phyloP scores from a whole-genome alignment of 2,888 invertebrate genomes.

The Drosophila flavopinicola region DNA sequence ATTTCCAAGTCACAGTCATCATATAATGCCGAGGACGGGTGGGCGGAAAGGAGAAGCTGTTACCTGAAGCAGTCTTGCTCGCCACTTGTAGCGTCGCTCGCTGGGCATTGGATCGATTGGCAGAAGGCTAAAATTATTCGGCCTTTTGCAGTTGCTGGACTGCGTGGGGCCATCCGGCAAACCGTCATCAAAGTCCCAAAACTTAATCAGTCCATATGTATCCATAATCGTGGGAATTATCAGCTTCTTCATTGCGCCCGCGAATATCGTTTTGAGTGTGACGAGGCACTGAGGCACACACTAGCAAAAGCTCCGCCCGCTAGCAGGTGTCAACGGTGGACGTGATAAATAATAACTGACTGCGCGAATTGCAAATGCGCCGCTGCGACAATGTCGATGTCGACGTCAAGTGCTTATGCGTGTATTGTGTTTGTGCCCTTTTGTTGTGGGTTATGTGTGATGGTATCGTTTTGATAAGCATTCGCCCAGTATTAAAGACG shows the following conservation, averaged over 20 bases:
- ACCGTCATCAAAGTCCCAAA: slow-evolving; percentile 80
- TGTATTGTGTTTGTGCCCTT: slow-evolving; percentile 38
- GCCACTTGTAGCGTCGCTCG: slow-evolving; percentile 54
- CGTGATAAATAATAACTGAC: slow-evolving; percentile 81
- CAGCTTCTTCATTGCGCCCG: slow-evolving; percentile 73
- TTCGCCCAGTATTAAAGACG: slow-evolving; percentile 1
- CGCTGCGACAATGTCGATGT: slow-evolving; percentile 12
- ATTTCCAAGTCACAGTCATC: not conserved
- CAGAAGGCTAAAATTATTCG: slow-evolving; percentile 11
- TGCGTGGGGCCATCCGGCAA: slow-evolving; percentile 45
- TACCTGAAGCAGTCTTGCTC: slow-evolving; percentile 55
- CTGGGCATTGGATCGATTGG: slow-evolving; percentile 41
- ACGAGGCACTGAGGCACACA: not conserved
- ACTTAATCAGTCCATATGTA: slow-evolving; percentile 78
- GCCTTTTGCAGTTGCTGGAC: not conserved
- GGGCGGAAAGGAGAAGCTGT: slow-evolving; percentile 1
- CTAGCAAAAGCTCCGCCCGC: slow-evolving; percentile 8
- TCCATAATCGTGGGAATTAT: slow-evolving; percentile 79
- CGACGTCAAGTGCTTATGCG: slow-evolving; percentile 30
- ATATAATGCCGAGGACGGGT: not conserved
- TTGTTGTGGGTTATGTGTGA: slow-evolving; percentile 30
- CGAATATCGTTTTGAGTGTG: not conserved
- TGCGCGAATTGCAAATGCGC: slow-evolving; percentile 53
- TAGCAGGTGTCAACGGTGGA: slow-evolving; percentile 75
- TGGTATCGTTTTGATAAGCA: slow-evolving; percentile 43